Evolutionary conservation across 1,140 invertebrate species (phyloP), one percentile per base, ranked within the genome.

Genomic region (Steinernema khuongi): DNA sequence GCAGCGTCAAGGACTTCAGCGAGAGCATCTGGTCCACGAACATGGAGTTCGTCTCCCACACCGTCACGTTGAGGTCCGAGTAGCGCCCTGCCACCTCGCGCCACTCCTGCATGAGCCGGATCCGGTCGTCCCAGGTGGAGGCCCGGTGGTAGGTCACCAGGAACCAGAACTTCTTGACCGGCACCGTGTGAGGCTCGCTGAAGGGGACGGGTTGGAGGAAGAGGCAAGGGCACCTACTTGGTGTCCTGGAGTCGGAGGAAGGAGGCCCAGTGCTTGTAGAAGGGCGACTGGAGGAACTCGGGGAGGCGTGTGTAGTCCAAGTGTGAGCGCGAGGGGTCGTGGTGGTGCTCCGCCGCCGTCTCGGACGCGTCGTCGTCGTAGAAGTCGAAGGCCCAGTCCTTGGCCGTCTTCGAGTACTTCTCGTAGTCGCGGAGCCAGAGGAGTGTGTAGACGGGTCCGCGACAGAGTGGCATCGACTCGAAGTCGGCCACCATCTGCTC

Each of bases 11-110:
- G 31, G 77, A 28, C 67, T 83, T 83, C 30, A 83, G 72, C 31
- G 70, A 75, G 11, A 79, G 73, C 81, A 83, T 83, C 68, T 83
- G 81, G 72, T 83, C 81, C 0, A 83, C 81, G 66, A 83, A 83
- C 81, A 84, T 83, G 22, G 80, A 82, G 60, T 83, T 83, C 33
- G 80, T 77, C 67, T 83, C 81, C 80, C 80, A 83, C 19, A 83
- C 80, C 2, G 75, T 77, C 1, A 76, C 82, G 29, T 79, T 79
- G 29, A 83, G 67, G 67, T 81, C 70, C 0, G 50, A 28, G 31
- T 80, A 81, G n/a, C 41, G 18, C 18, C 74, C 77, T 7, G 80
- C 80, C 11, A 84, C 80, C 32, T 44, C 28, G 31, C 81, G 29
- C 81, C 80, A 82, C 17, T 80, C 43, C 22, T 77, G n/a, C 81